Percentiles rank a stretch among this genome's conserved stretches.
These are phyloP conservation scores for Oryctolagus cuniculus DNA, from an alignment of 2,113 vertebrate species.

Conservation along the genomic window DNA sequence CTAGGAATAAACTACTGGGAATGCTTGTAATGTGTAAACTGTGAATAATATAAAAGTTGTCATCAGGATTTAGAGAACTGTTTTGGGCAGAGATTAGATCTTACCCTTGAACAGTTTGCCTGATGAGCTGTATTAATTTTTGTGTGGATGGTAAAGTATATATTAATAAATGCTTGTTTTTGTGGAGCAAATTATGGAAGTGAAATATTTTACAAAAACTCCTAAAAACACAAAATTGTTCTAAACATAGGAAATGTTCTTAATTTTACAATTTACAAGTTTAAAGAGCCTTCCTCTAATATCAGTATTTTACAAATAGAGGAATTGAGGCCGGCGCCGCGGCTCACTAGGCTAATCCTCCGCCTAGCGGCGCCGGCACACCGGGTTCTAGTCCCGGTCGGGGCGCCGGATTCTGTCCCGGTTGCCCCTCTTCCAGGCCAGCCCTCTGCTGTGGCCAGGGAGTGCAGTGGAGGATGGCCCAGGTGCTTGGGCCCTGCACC, in stretches of 20 bases:
- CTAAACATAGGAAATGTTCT: constrained; percentile 36
- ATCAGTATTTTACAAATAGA: constrained; percentile 43
- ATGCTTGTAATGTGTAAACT: not conserved
- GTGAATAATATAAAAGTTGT: constrained; percentile 43
- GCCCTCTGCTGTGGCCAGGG: too few relatives aligned
- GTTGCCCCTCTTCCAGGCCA: too few relatives aligned
- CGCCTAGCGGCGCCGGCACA: too few relatives aligned
- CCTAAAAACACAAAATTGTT: constrained; percentile 34
- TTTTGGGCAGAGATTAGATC: constrained; percentile 44
- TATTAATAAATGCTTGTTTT: constrained; percentile 18
- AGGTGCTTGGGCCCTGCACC: too few relatives aligned
- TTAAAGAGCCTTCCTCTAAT: constrained; percentile 10
- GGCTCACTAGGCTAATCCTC: too few relatives aligned
- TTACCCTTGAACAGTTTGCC: constrained; percentile 3
- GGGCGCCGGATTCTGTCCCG: too few relatives aligned
- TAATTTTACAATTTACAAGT: constrained; percentile 51
- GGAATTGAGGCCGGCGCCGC: too few relatives aligned
- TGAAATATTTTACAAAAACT: constrained; percentile 54
- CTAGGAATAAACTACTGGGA: constrained; percentile 32
- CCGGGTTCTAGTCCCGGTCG: too few relatives aligned
- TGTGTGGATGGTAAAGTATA: too few relatives aligned
- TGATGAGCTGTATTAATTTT: constrained; percentile 46
- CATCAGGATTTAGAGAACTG: constrained; percentile 32
- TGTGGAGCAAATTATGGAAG: constrained; percentile 9
- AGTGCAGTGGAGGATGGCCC: too few relatives aligned